Evolutionary conservation across 2,888 invertebrate genomes (phyloP), one percentile per base, ranked within the genome.

Genomic region (Idaea straminata): DNA sequence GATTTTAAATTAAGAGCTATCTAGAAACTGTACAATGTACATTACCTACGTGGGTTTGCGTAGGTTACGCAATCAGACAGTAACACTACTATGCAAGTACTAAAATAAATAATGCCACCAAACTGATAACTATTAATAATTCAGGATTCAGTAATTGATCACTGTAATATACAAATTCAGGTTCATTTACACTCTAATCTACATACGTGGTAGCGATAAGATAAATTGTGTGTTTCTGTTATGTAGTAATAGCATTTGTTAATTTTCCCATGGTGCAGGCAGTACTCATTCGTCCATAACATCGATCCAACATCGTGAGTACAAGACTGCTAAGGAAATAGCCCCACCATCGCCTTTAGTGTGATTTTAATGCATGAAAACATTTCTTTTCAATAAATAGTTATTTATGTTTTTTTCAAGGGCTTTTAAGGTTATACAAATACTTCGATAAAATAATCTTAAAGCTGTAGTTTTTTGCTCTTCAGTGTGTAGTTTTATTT

Each of bases 271-370:
- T 88, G 88, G 84, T 83, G 89, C 89, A 89, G 92, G 79, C 83
- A 80, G 75, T 91, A 83, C 81, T 92, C 92, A 78, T 92, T 91
- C 89, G 91, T 88, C 82, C 91, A 91, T 88, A 91, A 92, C 87
- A 78, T 91, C 83, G 89, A 90, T 76, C 89, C 91, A 66, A 79
- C 77, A 76, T 81, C 84, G 92, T 92, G 85, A 92, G 92, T 92
- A 90, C 75, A 71, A 64, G 84, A 92, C 92, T 92, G 90, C 75
- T 70, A 64, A 69, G 67, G 68, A 72, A 64, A 65, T 66, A 63
- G 68, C 65, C 66, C 74, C 72, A 47, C 13, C 47, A 13, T 13
- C 5, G 47, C 47, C 13, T 47, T 47, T 47, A 47, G 7, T 10
- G 47, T 13, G 47, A 47, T 47, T 47, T 47, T 25, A 25, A 47